Evolutionary conservation across 1,140 invertebrate species (phyloP), one percentile per base, ranked within the genome.

Genomic region (Drosophila tropicalis): DNA sequence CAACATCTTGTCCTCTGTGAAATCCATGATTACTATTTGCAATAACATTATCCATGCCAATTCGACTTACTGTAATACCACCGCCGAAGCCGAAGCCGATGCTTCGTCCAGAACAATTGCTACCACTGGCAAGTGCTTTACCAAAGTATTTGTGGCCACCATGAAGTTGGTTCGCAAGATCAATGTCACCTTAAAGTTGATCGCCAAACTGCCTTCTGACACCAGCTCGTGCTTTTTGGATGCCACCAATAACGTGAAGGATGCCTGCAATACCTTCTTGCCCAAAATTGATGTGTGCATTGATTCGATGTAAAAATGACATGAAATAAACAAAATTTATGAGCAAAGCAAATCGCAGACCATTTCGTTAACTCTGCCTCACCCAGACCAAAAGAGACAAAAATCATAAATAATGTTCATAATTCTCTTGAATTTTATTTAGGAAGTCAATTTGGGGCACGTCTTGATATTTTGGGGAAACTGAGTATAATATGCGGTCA

Each of bases 371-470:
- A 10, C 34, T 36, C 34, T 29, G 29, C 22, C 22, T 25, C 3
- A 25, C 22, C 22, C 25, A 25, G 25, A 25, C 3, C 25, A 25
- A 10, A 34, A 34, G 7, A 10, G 34, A 1, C 3, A 39, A 39
- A 39, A 13, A 39, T 13, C 3, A 3, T 13, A 13, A 29, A 13
- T 39, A 39, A 39, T 39, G 36, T 13, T 39, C 36, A 39, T 39
- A 39, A 39, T 39, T 12, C 13, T 13, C 17, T 2, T 2, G 1
- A 17, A 1, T 36, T 22, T 9, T 12, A 39, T 13, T 17, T 74
- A 74, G 19, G 72, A 73, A 51, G 82, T 80, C 47, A 90, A 66
- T 67, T 90, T 47, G 39, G 86, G 86, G 66, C 87, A 90, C 36
- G 6, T 0, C 40, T 57, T 19, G 3, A 90, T 60, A 58, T 79